These are phyloP conservation scores for Catocala fraxini DNA, from an alignment of 2,888 invertebrate species.

Conservation along the genomic window DNA sequence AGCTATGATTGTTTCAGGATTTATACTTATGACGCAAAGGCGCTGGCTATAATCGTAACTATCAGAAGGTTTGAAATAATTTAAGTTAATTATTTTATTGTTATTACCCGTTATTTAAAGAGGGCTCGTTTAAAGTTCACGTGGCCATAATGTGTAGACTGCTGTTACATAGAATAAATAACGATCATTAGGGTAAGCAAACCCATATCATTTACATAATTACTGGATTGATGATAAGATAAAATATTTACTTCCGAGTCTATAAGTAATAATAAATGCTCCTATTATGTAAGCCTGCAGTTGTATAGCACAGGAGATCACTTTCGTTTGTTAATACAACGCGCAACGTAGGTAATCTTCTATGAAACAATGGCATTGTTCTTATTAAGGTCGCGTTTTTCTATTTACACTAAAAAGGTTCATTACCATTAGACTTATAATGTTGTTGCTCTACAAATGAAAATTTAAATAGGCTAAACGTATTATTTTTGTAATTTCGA, in stretches of 20 bases:
- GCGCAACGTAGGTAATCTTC: slow-evolving; percentile 31
- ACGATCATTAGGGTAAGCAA: slow-evolving; percentile 30
- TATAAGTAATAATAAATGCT: slow-evolving; percentile 35
- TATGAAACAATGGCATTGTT: slow-evolving; percentile 48
- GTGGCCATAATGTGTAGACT: slow-evolving; percentile 29
- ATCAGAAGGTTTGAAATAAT: slow-evolving; percentile 23
- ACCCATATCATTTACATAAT: slow-evolving; percentile 35
- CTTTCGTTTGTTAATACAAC: slow-evolving; percentile 53
- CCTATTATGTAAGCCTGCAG: slow-evolving; percentile 47
- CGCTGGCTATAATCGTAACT: slow-evolving; percentile 19
- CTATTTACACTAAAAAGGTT: slow-evolving; percentile 29
- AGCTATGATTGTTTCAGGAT: slow-evolving; percentile 31
- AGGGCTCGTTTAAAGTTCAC: slow-evolving; percentile 31
- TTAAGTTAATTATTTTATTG: slow-evolving; percentile 32
- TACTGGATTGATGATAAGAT: slow-evolving; percentile 31
- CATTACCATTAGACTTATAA: slow-evolving; percentile 11
- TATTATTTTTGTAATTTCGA: slow-evolving; percentile 12
- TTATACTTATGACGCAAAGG: slow-evolving; percentile 17
- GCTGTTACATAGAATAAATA: slow-evolving; percentile 36
- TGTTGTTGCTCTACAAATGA: slow-evolving; percentile 19
- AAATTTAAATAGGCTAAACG: slow-evolving; percentile 14
- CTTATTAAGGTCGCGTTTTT: slow-evolving; percentile 24
- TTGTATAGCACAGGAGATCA: slow-evolving; percentile 43
- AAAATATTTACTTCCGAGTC: slow-evolving; percentile 24
- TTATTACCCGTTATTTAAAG: slow-evolving; percentile 29